Evolutionary conservation across 2,888 invertebrate species (phyloP).

Genomic region (Andrena camellia): DNA sequence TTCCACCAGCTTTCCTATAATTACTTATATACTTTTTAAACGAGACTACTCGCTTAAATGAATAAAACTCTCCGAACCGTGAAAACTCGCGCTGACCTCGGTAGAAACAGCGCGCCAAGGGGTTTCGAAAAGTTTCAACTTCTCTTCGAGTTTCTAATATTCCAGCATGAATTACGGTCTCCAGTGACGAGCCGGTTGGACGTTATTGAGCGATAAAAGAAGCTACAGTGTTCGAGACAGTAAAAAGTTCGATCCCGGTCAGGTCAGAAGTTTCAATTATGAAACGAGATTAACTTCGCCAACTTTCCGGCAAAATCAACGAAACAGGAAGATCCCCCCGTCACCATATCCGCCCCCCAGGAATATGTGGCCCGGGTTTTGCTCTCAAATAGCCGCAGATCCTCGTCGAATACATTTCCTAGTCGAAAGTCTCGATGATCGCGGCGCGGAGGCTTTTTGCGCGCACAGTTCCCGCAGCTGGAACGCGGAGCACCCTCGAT

Average conservation of each 20-base stretch:
- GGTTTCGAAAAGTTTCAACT: no score
- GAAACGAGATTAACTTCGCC: slow-evolving; percentile 40
- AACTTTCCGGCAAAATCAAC: slow-evolving; percentile 39
- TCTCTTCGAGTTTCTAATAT: background rate
- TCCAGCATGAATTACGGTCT: background rate
- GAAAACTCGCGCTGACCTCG: no score
- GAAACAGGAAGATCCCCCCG: slow-evolving; percentile 37
- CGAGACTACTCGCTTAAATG: background rate
- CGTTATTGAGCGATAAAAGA: slow-evolving; percentile 27
- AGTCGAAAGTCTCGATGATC: background rate
- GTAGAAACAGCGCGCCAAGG: no score
- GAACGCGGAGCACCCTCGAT: background rate
- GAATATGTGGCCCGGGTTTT: slow-evolving; percentile 32
- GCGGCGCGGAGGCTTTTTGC: no score
- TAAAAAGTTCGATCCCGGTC: slow-evolving; percentile 17
- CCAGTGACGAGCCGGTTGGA: background rate
- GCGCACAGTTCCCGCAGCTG: background rate
- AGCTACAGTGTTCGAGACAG: slow-evolving; percentile 5
- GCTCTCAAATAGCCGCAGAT: slow-evolving; percentile 25
- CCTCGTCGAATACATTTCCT: slow-evolving; percentile 37
- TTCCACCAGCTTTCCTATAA: no score
- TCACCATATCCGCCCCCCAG: slow-evolving; percentile 12
- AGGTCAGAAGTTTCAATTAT: slow-evolving; percentile 44
- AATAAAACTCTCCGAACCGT: background rate
- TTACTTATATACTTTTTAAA: no score